Evolutionary conservation across 2,797 vertebrate genomes (phyloP).

Genomic region (Harpagifer antarcticus): DNA sequence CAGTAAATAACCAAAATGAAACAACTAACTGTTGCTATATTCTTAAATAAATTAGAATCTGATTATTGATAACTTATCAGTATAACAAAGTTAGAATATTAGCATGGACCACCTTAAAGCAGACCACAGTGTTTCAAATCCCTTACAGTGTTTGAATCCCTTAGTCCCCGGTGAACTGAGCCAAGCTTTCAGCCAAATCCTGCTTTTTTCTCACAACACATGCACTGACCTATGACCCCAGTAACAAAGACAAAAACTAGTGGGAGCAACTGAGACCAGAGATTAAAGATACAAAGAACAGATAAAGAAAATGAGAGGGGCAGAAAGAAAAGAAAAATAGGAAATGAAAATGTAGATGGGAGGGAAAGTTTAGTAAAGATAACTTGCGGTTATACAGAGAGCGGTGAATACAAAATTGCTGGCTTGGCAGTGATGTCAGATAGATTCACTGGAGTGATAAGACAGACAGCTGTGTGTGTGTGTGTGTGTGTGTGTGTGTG

Average conservation of each 20-base stretch:
- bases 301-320: conserved; percentile 24
- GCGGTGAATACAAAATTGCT: conserved; percentile 40
- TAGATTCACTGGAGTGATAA: conserved; percentile 39
- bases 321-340: conserved; percentile 21
- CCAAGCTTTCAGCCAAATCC: conserved; percentile 35
- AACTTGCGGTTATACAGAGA: conserved; percentile 18
- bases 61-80: too few relatives aligned
- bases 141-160: too few relatives aligned
- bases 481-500: too few relatives aligned
- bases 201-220: conserved; percentile 34
- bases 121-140: too few relatives aligned
- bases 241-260: conserved; percentile 21
- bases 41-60: too few relatives aligned
- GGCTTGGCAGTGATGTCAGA: conserved; percentile 39
- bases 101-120: not conserved
- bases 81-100: too few relatives aligned
- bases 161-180: conserved; percentile 32
- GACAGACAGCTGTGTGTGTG: conserved; percentile 31
- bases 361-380: conserved; percentile 3
- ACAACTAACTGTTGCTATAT: too few relatives aligned
- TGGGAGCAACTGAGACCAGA: conserved; percentile 8
- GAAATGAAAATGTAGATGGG: conserved; percentile 18
- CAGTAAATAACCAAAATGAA: too few relatives aligned
- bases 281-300: conserved; percentile 37
- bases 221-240: conserved; percentile 23